Evolutionary conservation across 1,140 invertebrate genomes (phyloP).

Genomic region (Drosophila sechellia): DNA sequence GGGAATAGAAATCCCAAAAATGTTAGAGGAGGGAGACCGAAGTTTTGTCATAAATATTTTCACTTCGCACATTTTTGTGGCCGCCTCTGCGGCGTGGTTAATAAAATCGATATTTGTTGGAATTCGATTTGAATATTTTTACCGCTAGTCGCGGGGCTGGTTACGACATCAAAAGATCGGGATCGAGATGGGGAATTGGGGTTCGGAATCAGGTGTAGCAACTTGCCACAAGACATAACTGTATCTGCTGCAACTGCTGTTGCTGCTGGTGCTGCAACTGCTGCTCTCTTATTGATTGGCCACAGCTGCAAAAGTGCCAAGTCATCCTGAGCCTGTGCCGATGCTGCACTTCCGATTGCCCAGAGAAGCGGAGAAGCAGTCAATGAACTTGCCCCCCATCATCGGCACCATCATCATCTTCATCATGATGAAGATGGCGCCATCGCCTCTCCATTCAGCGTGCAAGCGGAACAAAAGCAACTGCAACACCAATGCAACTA

Average conservation of each 20-base stretch:
- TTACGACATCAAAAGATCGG: conserved; percentile 44
- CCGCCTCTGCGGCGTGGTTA: conserved; percentile 1
- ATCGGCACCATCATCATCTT: conserved; percentile 10
- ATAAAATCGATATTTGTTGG: conserved; percentile 45
- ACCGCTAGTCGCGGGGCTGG: conserved; percentile 36
- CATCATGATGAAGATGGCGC: conserved; percentile 45
- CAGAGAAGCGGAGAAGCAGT: conserved; percentile 18
- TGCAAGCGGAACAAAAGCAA: conserved; percentile 49
- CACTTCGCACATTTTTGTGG: conserved; percentile 30
- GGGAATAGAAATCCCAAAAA: background rate
- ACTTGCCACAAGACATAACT: conserved; percentile 31
- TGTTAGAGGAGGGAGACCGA: background rate
- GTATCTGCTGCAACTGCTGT: background rate
- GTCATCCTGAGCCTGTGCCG: conserved; percentile 18
- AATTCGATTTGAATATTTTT: conserved; percentile 44
- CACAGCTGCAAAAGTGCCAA: conserved; percentile 42
- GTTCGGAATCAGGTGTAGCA: conserved; percentile 26
- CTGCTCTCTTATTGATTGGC: conserved; percentile 45
- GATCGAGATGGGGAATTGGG: conserved; percentile 1
- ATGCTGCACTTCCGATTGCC: conserved; percentile 45
- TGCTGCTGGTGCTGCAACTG: background rate
- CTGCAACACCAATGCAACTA: too few species aligned
- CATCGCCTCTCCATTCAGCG: conserved; percentile 39
- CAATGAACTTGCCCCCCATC: conserved; percentile 41
- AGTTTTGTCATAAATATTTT: conserved; percentile 49